Base-by-base conservation (phyloP, 2,113 vertebrate species). In the Peucedramus taeniatus region DNA sequence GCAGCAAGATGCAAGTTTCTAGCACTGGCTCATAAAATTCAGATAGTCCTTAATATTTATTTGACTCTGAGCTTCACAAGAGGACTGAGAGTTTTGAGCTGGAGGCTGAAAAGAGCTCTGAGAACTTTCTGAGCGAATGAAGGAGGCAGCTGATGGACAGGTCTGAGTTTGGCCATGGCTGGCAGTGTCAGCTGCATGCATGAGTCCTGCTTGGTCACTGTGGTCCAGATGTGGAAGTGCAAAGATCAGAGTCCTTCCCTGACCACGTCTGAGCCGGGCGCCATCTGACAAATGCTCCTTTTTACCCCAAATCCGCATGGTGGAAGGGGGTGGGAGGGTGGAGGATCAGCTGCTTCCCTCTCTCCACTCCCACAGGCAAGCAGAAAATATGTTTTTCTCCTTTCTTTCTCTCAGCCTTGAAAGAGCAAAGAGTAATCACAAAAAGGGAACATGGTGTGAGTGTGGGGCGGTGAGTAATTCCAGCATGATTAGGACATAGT, bases 191-290 rank as follows among this genome's bases (percentile, higher is more conserved):
- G 64, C 80, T 74, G 69, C 0, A 0, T 22, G 23, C 60, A 9
- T 0, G 3, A n/a, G 11, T 56, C 6, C 1, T 65, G 56, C 61
- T 31, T 50, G 33, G 65, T 74, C 4, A 3, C 9, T 57, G 45
- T 50, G 54, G 49, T 65, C 39, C 78, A 50, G 33, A 42, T 20
- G 49, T n/a, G 22, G 69, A 64, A 44, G 30, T 7, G 16, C 35
- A 50, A 50, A 88, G 64, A 59, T 77, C 45, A 37, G 49, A 77
- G 83, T 4, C 39, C 20, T 74, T 77, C 28, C 53, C 63, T 0
- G 0, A 7, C 54, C 45, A 13, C 0, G 0, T 69, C 64, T 69
- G 44, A 72, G 49, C 35, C 49, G 17, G 37, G 47, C 1, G 0
- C 63, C 53, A 4, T 27, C 44, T 0, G 2, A 53, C 8, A 87